phyloP scores from a whole-genome alignment of 2,113 vertebrate genomes.

The Pterocles gutturalis region DNA sequence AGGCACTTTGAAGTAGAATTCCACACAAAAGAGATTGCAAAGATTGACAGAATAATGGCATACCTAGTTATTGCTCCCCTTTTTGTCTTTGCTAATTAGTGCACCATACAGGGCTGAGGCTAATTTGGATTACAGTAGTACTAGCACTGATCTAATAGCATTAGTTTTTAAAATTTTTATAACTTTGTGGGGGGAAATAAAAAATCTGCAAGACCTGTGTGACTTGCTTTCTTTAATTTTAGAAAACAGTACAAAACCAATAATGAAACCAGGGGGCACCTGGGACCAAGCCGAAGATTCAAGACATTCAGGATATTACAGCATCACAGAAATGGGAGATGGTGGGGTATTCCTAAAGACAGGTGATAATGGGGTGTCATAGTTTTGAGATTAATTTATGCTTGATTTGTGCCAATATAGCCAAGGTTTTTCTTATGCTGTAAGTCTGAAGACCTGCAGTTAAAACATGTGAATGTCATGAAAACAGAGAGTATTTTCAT shows the following conservation, averaged over 20 bases:
- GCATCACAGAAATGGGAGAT: neutral
- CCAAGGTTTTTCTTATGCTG: neutral
- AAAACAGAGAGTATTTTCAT: neutral
- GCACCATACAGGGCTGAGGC: neutral
- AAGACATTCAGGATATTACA: neutral
- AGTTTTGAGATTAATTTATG: neutral
- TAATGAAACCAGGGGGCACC: neutral
- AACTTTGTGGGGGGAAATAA: neutral
- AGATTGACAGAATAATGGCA: constrained; percentile 23
- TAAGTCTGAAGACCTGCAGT: neutral
- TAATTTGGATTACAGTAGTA: neutral
- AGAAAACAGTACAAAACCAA: neutral
- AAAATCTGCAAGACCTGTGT: neutral
- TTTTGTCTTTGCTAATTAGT: constrained; percentile 25
- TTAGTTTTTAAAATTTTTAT: neutral
- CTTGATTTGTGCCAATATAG: neutral
- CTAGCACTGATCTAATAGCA: neutral
- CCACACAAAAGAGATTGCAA: neutral
- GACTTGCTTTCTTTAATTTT: neutral
- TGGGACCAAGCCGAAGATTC: neutral
- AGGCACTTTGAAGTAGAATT: constrained; percentile 20
- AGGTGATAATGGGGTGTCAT: neutral
- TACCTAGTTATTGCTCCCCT: neutral
- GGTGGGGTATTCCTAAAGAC: neutral
- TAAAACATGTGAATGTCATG: neutral